These are phyloP conservation scores for Sebastiscus albofasciatus DNA, from an alignment of 2,797 vertebrate species.

Conservation along the genomic window DNA sequence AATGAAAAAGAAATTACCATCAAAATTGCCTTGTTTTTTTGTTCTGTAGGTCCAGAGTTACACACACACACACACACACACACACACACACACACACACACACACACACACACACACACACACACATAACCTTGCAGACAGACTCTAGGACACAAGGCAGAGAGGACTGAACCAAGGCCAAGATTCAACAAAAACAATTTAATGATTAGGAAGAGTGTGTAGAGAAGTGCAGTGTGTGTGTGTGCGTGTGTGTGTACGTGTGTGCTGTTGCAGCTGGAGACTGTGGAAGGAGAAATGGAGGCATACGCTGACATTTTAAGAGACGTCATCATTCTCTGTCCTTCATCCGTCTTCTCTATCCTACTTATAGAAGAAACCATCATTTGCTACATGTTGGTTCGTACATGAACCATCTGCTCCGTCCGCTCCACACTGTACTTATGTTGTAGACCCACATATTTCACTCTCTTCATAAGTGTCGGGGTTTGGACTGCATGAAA, in stretches of 20 bases:
- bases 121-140: background rate
- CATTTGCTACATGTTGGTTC: background rate
- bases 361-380: background rate
- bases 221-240: background rate
- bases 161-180: slow-evolving; percentile 22
- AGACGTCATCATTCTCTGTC: slow-evolving; percentile 25
- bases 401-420: slow-evolving; percentile 9
- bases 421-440: background rate
- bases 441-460: background rate
- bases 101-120: background rate
- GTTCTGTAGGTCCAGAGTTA: too few relatives aligned
- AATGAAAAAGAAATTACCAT: background rate
- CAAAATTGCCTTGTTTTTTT: background rate
- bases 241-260: too few relatives aligned
- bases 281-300: background rate
- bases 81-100: background rate
- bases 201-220: slow-evolving; percentile 12
- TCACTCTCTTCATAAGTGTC: background rate
- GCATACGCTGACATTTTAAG: slow-evolving; percentile 8
- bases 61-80: background rate
- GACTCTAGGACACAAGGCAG: slow-evolving; percentile 1
- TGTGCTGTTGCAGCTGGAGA: background rate
- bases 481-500: background rate
- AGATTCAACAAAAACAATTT: slow-evolving; percentile 29
- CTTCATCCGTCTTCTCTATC: background rate